phyloP scores from a whole-genome alignment of 2,888 invertebrate species.

The Aspidiotus rigidus region DNA sequence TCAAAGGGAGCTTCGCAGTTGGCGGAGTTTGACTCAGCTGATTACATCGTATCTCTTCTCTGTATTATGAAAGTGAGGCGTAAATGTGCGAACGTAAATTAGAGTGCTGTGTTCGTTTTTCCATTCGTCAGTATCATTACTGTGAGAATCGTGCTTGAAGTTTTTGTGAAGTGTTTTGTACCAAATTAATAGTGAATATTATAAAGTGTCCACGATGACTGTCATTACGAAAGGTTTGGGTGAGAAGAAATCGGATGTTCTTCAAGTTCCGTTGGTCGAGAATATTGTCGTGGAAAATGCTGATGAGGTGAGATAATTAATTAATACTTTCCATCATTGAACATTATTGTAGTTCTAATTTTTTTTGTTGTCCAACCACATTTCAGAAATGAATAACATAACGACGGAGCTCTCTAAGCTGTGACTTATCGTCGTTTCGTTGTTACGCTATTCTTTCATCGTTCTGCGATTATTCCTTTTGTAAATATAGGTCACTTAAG shows the following conservation, averaged over 20 bases:
- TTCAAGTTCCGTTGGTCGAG: constrained; percentile 56
- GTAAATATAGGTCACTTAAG: no score
- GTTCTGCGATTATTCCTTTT: no score
- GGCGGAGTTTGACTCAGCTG: constrained; percentile 6
- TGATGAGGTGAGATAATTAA: constrained; percentile 34
- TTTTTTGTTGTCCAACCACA: no score
- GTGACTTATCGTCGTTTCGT: no score
- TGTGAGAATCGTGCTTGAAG: not conserved
- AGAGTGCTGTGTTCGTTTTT: not conserved
- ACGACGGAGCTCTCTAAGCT: no score
- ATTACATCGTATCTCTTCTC: constrained; percentile 9
- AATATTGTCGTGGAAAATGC: constrained; percentile 44
- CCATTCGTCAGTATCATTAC: not conserved
- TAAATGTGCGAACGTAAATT: constrained; percentile 12
- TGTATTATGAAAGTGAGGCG: constrained; percentile 24
- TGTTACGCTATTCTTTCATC: no score
- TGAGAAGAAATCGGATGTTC: constrained; percentile 61
- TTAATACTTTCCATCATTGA: not conserved
- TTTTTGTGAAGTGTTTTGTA: constrained; percentile 14
- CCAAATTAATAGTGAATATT: not conserved
- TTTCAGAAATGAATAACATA: no score
- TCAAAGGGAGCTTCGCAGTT: not conserved
- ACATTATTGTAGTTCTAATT: not conserved
- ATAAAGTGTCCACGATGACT: constrained; percentile 54
- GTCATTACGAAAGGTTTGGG: constrained; percentile 65